These are phyloP conservation scores for Drosophila willistoni DNA, from an alignment of 1,140 invertebrate genomes.

Conservation along the genomic window DNA sequence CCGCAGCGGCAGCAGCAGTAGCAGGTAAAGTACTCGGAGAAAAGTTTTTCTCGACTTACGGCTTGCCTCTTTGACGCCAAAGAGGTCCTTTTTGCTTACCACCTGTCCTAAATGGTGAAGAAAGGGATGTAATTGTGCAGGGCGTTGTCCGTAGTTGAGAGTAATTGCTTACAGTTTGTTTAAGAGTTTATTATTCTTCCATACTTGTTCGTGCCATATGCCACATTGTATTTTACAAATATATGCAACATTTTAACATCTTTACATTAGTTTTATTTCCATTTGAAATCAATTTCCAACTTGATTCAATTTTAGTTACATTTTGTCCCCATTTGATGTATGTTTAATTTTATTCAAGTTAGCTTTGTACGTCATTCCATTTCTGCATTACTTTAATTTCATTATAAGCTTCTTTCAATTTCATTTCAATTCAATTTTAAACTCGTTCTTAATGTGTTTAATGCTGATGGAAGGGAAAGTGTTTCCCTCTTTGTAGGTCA, in stretches of 20 bases:
- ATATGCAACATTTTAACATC: neutral
- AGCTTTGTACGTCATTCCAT: neutral
- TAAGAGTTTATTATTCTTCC: slow-evolving; percentile 20
- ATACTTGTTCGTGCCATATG: slow-evolving; percentile 16
- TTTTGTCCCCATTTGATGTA: neutral
- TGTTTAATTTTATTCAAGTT: neutral
- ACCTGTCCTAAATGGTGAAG: neutral
- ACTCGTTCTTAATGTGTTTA: too few species aligned
- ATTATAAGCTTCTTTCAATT: too few species aligned
- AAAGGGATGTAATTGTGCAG: neutral
- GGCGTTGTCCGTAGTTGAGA: slow-evolving; percentile 13
- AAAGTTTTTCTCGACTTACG: slow-evolving; percentile 28
- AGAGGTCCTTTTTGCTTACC: slow-evolving; percentile 6
- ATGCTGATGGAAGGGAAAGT: slow-evolving; percentile 4
- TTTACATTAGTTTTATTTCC: neutral
- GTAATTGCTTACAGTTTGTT: slow-evolving; percentile 44
- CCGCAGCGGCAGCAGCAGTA: slow-evolving; percentile 25
- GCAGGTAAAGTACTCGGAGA: slow-evolving; percentile 39
- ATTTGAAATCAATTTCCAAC: neutral
- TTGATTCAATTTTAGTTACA: neutral
- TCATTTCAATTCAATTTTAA: neutral
- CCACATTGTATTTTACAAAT: slow-evolving; percentile 25
- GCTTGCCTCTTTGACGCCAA: slow-evolving; percentile 10
- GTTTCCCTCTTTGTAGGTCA: slow-evolving; percentile 5
- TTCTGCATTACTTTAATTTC: neutral